Evolutionary conservation across 2,888 invertebrate species (phyloP).

Genomic region (Tenthredo mesomela): DNA sequence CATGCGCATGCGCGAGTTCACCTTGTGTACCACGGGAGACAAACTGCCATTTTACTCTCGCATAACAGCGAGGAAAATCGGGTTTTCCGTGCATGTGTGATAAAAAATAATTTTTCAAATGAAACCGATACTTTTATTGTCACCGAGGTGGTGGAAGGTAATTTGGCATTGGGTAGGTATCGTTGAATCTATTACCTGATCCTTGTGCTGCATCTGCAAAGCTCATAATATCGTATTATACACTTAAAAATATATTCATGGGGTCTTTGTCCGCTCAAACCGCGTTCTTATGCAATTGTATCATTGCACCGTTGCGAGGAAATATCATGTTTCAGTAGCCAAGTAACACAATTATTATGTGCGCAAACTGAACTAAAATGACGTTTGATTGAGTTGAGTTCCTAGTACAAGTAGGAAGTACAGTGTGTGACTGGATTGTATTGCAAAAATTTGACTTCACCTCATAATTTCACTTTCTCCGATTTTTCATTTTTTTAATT

Average conservation of each 20-base stretch:
- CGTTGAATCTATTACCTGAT: neutral
- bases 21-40: no score
- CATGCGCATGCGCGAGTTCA: no score
- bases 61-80: no score
- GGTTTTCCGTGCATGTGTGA: no score
- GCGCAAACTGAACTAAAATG: neutral
- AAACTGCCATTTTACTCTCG: no score
- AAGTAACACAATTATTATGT: neutral
- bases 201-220: neutral
- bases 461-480: neutral
- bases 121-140: neutral
- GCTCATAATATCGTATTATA: neutral
- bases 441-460: conserved; percentile 1
- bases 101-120: neutral
- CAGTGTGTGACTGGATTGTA: neutral
- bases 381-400: neutral
- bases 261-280: neutral
- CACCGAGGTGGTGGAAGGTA: neutral
- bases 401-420: neutral
- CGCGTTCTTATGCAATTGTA: neutral
- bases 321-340: conserved; percentile 3
- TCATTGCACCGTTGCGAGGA: conserved; percentile 4
- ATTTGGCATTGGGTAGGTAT: neutral
- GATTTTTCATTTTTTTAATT: neutral
- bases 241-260: neutral